Base-by-base conservation (phyloP, 1,140 invertebrate species). In the Panagrolaimus sp. region DNA sequence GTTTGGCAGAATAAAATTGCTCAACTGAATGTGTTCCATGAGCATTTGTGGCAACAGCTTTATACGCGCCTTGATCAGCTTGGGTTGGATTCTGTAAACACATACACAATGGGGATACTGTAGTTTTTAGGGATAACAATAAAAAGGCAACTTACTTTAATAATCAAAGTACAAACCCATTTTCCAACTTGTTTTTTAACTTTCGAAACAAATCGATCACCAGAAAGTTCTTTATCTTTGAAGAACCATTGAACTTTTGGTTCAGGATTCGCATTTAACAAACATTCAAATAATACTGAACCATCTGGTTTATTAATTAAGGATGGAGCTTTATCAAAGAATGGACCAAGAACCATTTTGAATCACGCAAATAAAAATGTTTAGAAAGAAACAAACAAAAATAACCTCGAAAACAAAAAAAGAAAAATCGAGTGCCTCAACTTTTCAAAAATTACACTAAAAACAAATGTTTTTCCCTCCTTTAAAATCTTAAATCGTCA, bases 281-380 rank as follows among this genome's bases (percentile, higher is more conserved):
- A 43, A 43, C 76, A 77, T 68, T 78, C 76, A 26, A 78, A 78
- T 4, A 77, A 65, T 21, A 77, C 76, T 28, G 76, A 78, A 28
- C 75, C 75, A 65, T 76, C 75, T 43, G 75, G 75, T 26, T 63
- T 44, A 47, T 77, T 77, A 26, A 77, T 71, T 32, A 76, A 67
- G 15, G 64, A 68, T 5, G 75, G 75, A n/a, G 71, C 58, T 21
- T 64, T 68, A 24, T 76, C 74, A 58, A 76, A 69, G 43, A 76
- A 76, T 10, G 74, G 74, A 8, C 70, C 68, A 47, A 71, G 47
- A 5, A 63, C 70, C 73, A 75, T 75, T 45, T 8, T 45, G 12
- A 58, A 63, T 21, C 6, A 21, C 9, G 47, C 26, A 32, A 69
- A 24, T 38, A 7, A 24, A 69, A 70, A 70, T 46, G n/a, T 43